These are phyloP conservation scores for Baryphthengus martii DNA, from an alignment of 2,113 vertebrate species.

Conservation along the genomic window DNA sequence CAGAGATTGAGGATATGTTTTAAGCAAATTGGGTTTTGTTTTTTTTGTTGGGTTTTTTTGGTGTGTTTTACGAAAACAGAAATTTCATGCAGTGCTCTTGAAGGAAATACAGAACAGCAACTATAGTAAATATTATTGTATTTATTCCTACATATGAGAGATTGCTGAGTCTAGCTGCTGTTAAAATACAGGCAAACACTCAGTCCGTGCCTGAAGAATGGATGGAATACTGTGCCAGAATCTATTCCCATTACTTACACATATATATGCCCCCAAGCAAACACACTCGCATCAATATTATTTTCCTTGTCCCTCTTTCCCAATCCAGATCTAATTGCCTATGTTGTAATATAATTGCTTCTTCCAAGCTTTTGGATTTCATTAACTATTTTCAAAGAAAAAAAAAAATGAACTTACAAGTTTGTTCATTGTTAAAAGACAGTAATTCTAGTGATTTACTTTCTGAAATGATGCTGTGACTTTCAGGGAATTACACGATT, in stretches of 20 bases:
- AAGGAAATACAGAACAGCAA: neutral
- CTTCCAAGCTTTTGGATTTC: slow-evolving; percentile 20
- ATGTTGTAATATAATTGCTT: neutral
- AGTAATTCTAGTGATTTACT: neutral
- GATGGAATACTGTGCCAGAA: neutral
- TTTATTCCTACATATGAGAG: neutral
- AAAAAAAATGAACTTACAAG: neutral
- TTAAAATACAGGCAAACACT: neutral
- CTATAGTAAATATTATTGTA: neutral
- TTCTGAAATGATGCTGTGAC: neutral
- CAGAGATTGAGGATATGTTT: neutral
- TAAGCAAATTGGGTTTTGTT: neutral
- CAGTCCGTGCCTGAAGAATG: neutral
- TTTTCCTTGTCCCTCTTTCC: neutral
- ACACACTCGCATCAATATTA: neutral
- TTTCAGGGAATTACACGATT: neutral
- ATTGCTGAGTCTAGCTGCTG: neutral
- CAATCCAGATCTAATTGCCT: slow-evolving; percentile 9
- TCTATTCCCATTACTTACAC: neutral
- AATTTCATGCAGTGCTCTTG: neutral
- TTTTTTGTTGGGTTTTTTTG: neutral
- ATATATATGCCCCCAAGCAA: neutral
- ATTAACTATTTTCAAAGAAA: slow-evolving; percentile 27
- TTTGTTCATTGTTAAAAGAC: neutral
- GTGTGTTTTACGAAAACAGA: neutral